These are phyloP conservation scores for Scolopax bukidnonensis DNA, from an alignment of 2,797 vertebrate species.

Conservation along the genomic window DNA sequence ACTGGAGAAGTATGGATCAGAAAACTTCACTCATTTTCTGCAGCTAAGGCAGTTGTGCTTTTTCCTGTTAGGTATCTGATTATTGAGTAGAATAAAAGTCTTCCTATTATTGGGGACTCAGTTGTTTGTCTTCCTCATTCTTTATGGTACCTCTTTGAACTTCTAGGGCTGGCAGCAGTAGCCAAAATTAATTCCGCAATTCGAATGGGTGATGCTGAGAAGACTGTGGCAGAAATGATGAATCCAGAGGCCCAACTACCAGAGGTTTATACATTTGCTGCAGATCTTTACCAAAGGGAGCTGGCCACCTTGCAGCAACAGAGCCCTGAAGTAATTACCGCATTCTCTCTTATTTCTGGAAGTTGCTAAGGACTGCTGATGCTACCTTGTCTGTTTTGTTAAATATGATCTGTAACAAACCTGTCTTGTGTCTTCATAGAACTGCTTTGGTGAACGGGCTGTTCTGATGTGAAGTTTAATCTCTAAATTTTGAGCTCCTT, in stretches of 20 bases:
- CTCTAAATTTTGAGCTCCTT: neutral
- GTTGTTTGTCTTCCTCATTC: neutral
- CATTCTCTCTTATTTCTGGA: neutral
- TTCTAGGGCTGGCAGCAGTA: conserved; percentile 87
- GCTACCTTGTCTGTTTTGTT: neutral
- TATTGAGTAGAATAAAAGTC: neutral
- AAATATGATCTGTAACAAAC: neutral
- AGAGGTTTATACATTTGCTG: conserved; percentile 88
- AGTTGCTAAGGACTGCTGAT: neutral
- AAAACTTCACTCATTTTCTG: neutral
- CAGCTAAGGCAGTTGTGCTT: neutral
- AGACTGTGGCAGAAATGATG: conserved; percentile 91
- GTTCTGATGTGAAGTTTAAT: neutral
- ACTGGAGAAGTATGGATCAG: neutral
- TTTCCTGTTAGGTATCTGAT: neutral
- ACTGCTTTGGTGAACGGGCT: neutral
- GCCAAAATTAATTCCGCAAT: conserved; percentile 89
- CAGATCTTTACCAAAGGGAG: conserved; percentile 95
- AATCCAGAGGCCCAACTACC: conserved; percentile 94
- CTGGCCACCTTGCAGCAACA: conserved; percentile 92
- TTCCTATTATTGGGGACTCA: neutral
- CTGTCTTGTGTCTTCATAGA: neutral
- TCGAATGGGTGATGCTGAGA: conserved; percentile 83
- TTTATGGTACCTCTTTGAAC: neutral
- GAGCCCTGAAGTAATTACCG: conserved; percentile 83